These are phyloP conservation scores for Myiopsitta monachus DNA, from an alignment of 2,113 vertebrate species.

Conservation along the genomic window DNA sequence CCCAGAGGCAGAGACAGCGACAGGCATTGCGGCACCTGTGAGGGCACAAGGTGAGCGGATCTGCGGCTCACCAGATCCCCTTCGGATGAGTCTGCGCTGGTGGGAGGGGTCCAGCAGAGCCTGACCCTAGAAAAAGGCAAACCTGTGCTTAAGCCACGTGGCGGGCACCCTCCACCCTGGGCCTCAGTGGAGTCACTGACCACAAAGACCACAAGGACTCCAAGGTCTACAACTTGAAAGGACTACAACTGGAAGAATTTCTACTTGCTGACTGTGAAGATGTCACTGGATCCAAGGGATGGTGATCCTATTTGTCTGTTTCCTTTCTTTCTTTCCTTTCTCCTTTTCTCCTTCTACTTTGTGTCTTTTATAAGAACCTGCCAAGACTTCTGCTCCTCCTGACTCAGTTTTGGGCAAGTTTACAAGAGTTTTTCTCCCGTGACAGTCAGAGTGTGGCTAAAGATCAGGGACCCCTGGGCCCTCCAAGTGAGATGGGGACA, in stretches of 20 bases:
- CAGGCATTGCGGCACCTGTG: not conserved
- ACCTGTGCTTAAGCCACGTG: not conserved
- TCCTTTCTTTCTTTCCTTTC: not conserved
- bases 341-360: not conserved
- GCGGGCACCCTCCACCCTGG: not conserved
- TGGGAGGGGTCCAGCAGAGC: not conserved
- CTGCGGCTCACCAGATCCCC: not conserved
- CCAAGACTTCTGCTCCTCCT: not conserved
- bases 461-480: not conserved
- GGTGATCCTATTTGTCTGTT: not conserved
- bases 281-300: not conserved
- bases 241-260: not conserved
- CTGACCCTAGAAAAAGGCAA: not conserved
- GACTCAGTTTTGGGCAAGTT: not conserved
- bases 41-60: not conserved
- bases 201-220: not conserved
- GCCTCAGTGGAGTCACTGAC: not conserved
- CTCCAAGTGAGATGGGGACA: not conserved
- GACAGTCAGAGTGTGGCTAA: not conserved
- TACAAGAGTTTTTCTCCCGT: not conserved
- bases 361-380: not conserved
- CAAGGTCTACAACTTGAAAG: not conserved
- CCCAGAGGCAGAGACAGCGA: too few species aligned
- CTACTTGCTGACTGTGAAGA: not conserved
- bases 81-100: not conserved